Percentiles rank a stretch among this genome's conserved stretches.
Evolutionary conservation across 1,140 invertebrate species (phyloP).

Genomic region (Leptinotarsa defecta): DNA sequence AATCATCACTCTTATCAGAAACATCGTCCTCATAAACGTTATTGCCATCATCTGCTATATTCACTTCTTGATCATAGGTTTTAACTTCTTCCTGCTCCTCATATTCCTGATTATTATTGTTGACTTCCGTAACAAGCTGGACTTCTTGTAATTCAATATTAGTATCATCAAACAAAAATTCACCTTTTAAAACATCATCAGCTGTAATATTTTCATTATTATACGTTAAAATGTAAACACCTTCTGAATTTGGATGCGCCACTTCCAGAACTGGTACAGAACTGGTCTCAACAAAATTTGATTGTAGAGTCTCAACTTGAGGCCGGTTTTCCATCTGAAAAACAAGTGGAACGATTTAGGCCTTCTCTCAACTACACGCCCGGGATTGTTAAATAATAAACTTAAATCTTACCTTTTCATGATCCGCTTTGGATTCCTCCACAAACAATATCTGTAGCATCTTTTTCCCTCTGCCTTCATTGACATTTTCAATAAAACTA

Average conservation of each 20-base stretch:
- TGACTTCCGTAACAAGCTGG: slow-evolving; percentile 8
- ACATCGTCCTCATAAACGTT: slow-evolving; percentile 3
- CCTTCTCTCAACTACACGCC: slow-evolving; percentile 2
- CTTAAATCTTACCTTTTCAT: not conserved
- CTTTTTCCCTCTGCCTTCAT: slow-evolving; percentile 1
- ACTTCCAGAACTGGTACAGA: not conserved
- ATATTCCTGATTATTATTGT: not conserved
- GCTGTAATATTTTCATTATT: slow-evolving; percentile 4
- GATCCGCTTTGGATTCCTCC: slow-evolving; percentile 3
- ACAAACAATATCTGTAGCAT: not conserved
- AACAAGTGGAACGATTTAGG: slow-evolving; percentile 9
- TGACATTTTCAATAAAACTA: slow-evolving; percentile 6
- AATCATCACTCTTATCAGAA: not conserved
- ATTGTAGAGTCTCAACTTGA: not conserved
- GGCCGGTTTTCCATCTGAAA: slow-evolving; percentile 4
- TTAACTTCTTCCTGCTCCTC: too few relatives aligned
- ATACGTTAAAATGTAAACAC: not conserved
- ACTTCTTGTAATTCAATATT: slow-evolving; percentile 9
- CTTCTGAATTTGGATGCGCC: slow-evolving; percentile 2
- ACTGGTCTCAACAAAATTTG: not conserved
- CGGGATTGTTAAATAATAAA: not conserved
- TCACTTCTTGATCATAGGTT: slow-evolving; percentile 8
- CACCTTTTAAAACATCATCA: slow-evolving; percentile 4
- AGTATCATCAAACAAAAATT: slow-evolving; percentile 7
- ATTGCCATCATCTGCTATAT: slow-evolving; percentile 7